Conservation (phyloP, 1,140 invertebrate genomes). For the Leptoteleia sp. region DNA sequence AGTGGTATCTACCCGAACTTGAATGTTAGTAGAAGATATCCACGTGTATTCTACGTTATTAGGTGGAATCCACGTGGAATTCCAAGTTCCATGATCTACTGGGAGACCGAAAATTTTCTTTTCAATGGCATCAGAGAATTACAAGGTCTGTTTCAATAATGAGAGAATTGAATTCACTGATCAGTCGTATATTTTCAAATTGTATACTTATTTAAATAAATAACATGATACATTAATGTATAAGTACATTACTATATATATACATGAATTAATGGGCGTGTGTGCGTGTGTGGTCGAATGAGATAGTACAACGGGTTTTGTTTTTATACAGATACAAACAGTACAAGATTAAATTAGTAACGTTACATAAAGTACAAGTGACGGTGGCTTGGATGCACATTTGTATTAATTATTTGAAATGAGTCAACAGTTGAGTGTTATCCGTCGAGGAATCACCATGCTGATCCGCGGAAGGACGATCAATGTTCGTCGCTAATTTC, state of each 20-base stretch:
- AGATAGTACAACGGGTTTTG: slow-evolving; percentile 49
- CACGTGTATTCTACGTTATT: no score
- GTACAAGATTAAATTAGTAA: slow-evolving; percentile 66
- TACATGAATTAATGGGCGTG: slow-evolving; percentile 63
- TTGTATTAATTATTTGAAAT: slow-evolving; percentile 55
- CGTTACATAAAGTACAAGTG: slow-evolving; percentile 62
- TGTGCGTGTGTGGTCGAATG: slow-evolving; percentile 51
- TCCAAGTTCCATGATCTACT: no score
- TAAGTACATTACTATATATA: slow-evolving; percentile 68
- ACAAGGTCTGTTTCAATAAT: slow-evolving; percentile 16
- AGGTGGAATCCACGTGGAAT: no score
- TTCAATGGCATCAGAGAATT: neutral
- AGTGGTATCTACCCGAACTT: no score
- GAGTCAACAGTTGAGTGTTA: slow-evolving; percentile 50
- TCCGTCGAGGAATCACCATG: slow-evolving; percentile 31
- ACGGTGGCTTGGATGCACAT: slow-evolving; percentile 51
- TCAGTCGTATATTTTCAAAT: slow-evolving; percentile 53
- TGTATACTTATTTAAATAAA: slow-evolving; percentile 69
- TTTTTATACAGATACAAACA: slow-evolving; percentile 60
- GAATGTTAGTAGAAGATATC: no score
- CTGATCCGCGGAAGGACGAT: slow-evolving; percentile 4
- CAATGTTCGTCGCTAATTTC: no score
- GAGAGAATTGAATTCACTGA: slow-evolving; percentile 35
- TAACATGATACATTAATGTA: slow-evolving; percentile 68
- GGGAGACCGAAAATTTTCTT: neutral